A percentile compares a stretch with the other conserved stretches of the same genome.
Conservation (phyloP, 2,797 vertebrate genomes). For the Chiroxiphia lanceolata region DNA sequence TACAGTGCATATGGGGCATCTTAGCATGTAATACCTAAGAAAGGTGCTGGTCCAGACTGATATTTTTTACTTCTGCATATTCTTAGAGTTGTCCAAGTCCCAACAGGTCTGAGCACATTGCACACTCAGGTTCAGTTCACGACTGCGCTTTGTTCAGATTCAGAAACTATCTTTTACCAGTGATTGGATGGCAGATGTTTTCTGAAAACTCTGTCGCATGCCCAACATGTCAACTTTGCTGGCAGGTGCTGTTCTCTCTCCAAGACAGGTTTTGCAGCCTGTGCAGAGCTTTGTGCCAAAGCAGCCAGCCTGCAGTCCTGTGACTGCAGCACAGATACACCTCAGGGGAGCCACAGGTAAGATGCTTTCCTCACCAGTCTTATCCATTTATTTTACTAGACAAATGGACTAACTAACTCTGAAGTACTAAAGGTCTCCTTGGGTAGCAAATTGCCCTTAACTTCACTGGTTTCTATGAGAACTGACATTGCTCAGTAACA, state of each 20-base stretch:
- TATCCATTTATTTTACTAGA: slow-evolving; percentile 16
- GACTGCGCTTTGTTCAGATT: slow-evolving; percentile 6
- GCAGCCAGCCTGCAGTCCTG: not conserved
- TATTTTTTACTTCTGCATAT: not conserved
- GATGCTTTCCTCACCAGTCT: not conserved
- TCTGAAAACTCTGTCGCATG: not conserved
- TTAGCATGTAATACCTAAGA: not conserved
- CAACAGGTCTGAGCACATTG: not conserved
- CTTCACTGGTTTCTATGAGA: not conserved
- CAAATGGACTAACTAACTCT: slow-evolving; percentile 38
- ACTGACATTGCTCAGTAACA: not conserved
- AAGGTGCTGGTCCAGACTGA: not conserved
- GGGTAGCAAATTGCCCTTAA: not conserved
- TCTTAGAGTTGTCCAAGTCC: not conserved
- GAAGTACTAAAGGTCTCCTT: slow-evolving; percentile 41
- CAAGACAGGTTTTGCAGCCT: not conserved
- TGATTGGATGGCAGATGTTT: slow-evolving; percentile 25
- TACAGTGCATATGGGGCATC: not conserved
- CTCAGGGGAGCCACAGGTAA: not conserved
- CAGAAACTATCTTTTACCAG: not conserved
- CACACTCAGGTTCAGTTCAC: not conserved
- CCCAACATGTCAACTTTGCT: not conserved
- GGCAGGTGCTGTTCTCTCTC: not conserved
- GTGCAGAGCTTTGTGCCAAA: not conserved
- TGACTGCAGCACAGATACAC: not conserved